Evolutionary conservation across 2,113 vertebrate genomes (phyloP).

Genomic region (Phoxinus phoxinus): DNA sequence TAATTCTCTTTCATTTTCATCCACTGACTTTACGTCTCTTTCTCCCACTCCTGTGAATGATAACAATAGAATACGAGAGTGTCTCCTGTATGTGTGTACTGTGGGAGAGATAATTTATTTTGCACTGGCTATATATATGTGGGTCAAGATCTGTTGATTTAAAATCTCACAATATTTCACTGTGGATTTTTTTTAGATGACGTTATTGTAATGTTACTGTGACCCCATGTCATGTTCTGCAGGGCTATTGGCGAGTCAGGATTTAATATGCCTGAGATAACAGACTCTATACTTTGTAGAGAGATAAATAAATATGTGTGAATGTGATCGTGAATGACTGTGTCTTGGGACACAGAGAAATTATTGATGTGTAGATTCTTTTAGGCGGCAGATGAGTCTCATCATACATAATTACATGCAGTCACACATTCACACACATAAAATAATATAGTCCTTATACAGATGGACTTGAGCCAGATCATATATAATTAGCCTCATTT

Average conservation of each 20-base stretch:
- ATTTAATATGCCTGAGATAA: constrained; percentile 24
- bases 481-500: constrained; percentile 66
- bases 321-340: constrained; percentile 22
- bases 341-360: constrained; percentile 5
- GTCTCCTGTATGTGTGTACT: neutral
- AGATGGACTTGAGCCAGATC: constrained; percentile 34
- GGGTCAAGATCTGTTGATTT: constrained; percentile 22
- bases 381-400: constrained; percentile 22
- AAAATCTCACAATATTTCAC: neutral
- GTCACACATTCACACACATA: neutral
- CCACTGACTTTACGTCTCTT: constrained; percentile 2
- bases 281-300: neutral
- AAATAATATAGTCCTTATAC: neutral
- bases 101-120: neutral
- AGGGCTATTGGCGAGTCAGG: neutral
- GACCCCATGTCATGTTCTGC: neutral
- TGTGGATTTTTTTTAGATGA: neutral
- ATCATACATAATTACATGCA: constrained; percentile 18
- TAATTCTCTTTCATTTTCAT: constrained; percentile 31
- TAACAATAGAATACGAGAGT: neutral
- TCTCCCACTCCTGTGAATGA: neutral
- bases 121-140: neutral
- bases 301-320: neutral
- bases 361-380: constrained; percentile 37
- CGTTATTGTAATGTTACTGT: neutral